Conservation (phyloP, 2,888 invertebrate species). For the Lasioglossum figueresi region DNA sequence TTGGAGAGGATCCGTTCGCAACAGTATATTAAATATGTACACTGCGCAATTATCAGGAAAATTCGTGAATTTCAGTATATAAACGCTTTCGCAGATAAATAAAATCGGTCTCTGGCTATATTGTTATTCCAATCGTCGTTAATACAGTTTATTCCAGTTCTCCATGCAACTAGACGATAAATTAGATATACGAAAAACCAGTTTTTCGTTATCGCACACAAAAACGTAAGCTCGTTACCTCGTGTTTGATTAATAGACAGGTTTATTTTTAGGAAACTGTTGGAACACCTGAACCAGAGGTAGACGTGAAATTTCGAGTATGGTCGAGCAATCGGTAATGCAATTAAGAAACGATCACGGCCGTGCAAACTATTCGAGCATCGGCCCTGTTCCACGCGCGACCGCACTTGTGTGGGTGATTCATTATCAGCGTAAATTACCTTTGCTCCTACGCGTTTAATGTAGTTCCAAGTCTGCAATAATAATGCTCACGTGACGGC, state of each 20-base stretch:
- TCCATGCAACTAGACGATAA: neutral
- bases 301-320: neutral
- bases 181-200: neutral
- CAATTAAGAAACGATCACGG: constrained; percentile 56
- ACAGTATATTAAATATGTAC: neutral
- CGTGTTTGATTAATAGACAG: neutral
- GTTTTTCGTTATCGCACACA: constrained; percentile 6
- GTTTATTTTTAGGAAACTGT: neutral
- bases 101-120: no score
- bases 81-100: no score
- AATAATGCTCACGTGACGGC: constrained; percentile 68
- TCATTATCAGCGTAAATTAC: constrained; percentile 76
- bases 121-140: no score
- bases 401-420: constrained; percentile 68
- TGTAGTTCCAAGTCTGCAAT: constrained; percentile 72
- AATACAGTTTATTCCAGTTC: no score
- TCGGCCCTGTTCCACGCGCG: constrained; percentile 45
- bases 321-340: constrained; percentile 35
- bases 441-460: constrained; percentile 72
- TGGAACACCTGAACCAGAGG: neutral
- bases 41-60: neutral
- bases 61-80: neutral
- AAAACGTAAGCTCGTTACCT: neutral
- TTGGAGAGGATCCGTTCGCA: neutral
- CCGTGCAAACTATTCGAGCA: constrained; percentile 34